Evolutionary conservation across 2,797 vertebrate species (phyloP).

Genomic region (Margarornis squamiger): DNA sequence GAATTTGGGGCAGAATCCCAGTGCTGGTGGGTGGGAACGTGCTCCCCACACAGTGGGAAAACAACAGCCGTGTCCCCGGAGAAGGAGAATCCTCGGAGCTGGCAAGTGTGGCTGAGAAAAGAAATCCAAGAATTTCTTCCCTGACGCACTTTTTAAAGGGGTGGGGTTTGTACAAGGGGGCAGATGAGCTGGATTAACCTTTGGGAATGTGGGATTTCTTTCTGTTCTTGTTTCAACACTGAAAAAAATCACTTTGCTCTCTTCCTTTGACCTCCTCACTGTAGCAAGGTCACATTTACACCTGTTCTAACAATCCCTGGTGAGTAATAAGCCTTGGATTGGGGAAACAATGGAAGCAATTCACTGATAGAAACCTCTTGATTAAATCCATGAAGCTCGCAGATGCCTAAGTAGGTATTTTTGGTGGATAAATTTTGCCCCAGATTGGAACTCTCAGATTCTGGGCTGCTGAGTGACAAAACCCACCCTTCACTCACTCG

Average conservation of each 20-base stretch:
- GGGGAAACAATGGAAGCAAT: not conserved
- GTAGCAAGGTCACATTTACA: not conserved
- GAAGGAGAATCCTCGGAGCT: not conserved
- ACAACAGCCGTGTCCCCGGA: fast-evolving
- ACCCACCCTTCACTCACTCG: not conserved
- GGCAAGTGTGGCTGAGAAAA: not conserved
- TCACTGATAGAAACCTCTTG: not conserved
- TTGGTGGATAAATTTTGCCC: conserved; percentile 1
- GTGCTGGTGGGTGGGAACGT: not conserved
- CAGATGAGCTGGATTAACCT: conserved; percentile 8
- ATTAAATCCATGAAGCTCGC: not conserved
- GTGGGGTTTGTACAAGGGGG: conserved; percentile 9
- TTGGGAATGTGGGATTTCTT: conserved; percentile 6
- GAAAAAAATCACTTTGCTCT: not conserved
- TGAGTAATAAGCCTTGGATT: not conserved
- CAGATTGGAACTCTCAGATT: not conserved
- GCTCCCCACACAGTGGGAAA: not conserved
- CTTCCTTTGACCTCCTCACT: not conserved
- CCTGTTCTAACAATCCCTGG: not conserved
- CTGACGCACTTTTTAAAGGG: conserved; percentile 51
- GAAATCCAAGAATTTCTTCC: not conserved
- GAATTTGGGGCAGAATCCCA: fast-evolving
- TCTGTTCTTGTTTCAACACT: not conserved
- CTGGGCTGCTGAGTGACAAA: not conserved
- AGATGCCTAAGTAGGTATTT: not conserved